A percentile compares a stretch with the other conserved stretches of the same genome.
Conservation (phyloP, 2,797 vertebrate species). For the Manis crassicaudata region DNA sequence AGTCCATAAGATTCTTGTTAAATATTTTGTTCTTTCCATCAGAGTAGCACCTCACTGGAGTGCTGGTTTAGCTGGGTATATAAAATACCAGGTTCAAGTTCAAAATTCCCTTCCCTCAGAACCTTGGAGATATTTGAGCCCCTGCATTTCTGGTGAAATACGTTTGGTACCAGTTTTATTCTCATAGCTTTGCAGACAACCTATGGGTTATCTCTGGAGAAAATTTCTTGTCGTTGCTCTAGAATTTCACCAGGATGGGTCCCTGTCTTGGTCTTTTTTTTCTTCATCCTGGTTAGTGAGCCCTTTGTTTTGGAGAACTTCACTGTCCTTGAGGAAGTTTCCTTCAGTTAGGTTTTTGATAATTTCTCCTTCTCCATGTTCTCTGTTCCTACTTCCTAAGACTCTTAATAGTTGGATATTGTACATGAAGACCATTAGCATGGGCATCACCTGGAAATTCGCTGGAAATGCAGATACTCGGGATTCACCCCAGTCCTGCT, state of each 20-base stretch:
- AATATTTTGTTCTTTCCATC: background rate
- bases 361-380: background rate
- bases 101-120: background rate
- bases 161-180: background rate
- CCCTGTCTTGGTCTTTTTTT: background rate
- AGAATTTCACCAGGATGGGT: background rate
- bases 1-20: background rate
- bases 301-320: background rate
- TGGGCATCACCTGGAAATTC: background rate
- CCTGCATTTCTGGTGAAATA: background rate
- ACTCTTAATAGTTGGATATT: background rate
- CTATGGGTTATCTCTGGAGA: background rate
- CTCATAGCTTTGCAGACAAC: background rate
- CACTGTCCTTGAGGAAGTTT: background rate
- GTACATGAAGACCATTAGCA: background rate
- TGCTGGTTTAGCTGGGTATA: slow-evolving; percentile 61
- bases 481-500: background rate
- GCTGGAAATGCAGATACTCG: background rate
- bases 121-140: background rate
- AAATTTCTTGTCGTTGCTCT: background rate
- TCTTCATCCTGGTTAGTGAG: background rate
- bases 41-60: too few species aligned
- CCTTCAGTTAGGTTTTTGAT: background rate
- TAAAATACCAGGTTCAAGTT: slow-evolving; percentile 2
- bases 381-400: background rate